phyloP scores from a whole-genome alignment of 2,797 vertebrate species.

The Psittacula derbiana region DNA sequence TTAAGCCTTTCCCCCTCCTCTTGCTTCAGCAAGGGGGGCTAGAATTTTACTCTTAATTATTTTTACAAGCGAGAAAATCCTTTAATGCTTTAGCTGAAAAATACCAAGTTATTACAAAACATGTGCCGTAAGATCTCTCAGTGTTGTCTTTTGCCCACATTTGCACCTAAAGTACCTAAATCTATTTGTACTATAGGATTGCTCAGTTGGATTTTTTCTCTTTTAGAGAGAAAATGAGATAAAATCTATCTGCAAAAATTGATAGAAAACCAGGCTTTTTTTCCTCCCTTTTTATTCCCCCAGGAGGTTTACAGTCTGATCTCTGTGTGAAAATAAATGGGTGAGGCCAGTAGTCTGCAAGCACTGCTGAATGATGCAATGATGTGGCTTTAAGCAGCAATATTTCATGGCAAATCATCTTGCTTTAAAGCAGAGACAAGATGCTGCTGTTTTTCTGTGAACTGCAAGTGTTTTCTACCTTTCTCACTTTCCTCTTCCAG shows the following conservation, averaged over 20 bases:
- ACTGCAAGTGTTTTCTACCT: background rate
- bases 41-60: background rate
- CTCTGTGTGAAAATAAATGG: constrained; percentile 21
- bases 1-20: background rate
- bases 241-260: background rate
- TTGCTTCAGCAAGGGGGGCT: background rate
- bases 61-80: background rate
- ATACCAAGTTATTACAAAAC: background rate
- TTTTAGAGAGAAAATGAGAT: background rate
- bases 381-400: background rate
- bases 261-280: background rate
- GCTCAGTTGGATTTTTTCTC: background rate
- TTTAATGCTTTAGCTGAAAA: background rate
- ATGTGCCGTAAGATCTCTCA: background rate
- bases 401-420: constrained; percentile 39
- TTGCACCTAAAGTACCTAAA: background rate
- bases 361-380: constrained; percentile 25
- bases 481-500: background rate
- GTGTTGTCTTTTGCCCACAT: background rate
- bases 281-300: background rate
- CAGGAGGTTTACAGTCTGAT: background rate
- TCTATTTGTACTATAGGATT: background rate
- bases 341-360: constrained; percentile 5
- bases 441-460: background rate
- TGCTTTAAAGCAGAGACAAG: background rate